Conservation (phyloP, 2,888 invertebrate species). For the Troglohyphantes excavatus region DNA sequence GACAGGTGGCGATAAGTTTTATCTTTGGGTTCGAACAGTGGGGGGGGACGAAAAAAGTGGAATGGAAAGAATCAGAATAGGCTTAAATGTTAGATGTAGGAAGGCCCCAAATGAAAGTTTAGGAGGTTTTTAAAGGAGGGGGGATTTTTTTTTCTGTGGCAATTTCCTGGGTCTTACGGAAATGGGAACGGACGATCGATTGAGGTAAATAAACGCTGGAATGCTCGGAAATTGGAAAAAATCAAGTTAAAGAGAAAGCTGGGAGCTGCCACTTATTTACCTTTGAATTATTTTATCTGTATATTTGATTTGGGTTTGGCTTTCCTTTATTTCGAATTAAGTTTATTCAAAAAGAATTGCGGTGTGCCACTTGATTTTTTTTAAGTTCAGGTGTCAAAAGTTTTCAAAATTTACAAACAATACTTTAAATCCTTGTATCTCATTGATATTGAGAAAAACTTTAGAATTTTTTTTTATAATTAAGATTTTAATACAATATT, state of each 20-base stretch:
- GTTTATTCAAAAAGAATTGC: not conserved
- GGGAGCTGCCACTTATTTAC: slow-evolving; percentile 13
- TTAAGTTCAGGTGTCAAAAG: too few species aligned
- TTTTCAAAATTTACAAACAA: too few species aligned
- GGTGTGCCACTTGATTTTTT: too few species aligned
- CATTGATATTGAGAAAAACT: too few species aligned
- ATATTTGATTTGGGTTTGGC: slow-evolving; percentile 11
- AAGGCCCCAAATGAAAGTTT: slow-evolving; percentile 57
- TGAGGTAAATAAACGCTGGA: slow-evolving; percentile 26
- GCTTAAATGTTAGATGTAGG: slow-evolving; percentile 53
- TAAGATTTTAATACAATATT: too few species aligned
- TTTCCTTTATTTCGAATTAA: not conserved
- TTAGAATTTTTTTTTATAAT: too few species aligned
- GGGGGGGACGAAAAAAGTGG: not conserved
- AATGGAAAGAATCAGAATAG: slow-evolving; percentile 20
- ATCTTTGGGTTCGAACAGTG: slow-evolving; percentile 11
- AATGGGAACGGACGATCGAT: slow-evolving; percentile 47
- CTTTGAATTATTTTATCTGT: not conserved
- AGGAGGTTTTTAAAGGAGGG: slow-evolving; percentile 37
- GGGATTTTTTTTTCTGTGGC: not conserved
- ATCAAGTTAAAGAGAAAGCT: slow-evolving; percentile 6
- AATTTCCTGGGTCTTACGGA: slow-evolving; percentile 24
- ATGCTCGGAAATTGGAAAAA: not conserved
- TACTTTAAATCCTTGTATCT: too few species aligned
- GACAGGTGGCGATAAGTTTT: slow-evolving; percentile 52